Percentiles rank a stretch among this genome's conserved stretches.
These are phyloP conservation scores for Alentia gelatinosa DNA, from an alignment of 2,888 invertebrate species.

Conservation along the genomic window DNA sequence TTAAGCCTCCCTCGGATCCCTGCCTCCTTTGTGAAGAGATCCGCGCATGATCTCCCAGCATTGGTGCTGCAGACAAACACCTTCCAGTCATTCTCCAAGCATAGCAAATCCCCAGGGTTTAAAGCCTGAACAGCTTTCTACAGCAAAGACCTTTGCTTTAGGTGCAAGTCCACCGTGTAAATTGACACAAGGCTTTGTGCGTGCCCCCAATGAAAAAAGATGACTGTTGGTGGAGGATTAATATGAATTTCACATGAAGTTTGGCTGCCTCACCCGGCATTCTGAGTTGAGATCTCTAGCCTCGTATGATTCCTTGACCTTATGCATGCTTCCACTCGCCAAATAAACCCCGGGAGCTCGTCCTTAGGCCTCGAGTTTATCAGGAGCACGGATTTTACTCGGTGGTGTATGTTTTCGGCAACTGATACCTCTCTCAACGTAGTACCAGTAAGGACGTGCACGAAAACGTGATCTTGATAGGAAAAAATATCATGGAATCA, in stretches of 20 bases:
- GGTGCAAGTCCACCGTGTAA: neutral
- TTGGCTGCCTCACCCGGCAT: neutral
- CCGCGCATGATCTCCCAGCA: neutral
- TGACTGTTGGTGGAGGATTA: neutral
- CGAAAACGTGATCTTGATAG: neutral
- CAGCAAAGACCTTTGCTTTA: too few species aligned
- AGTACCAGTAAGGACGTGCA: neutral
- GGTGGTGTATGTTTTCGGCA: too few species aligned
- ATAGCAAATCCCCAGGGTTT: neutral
- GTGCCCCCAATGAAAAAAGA: neutral
- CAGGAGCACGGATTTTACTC: neutral
- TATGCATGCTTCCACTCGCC: neutral
- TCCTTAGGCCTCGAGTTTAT: neutral
- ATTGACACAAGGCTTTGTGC: neutral
- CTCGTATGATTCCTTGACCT: neutral
- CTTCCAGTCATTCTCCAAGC: neutral
- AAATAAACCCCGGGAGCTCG: neutral
- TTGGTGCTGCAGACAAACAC: neutral
- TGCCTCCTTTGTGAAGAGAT: neutral
- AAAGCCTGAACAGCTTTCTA: neutral
- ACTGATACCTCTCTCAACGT: neutral
- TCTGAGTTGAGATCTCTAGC: neutral
- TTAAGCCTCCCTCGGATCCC: neutral
- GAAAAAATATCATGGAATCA: neutral
- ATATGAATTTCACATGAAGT: conserved; percentile 5